Evolutionary conservation across 2,888 invertebrate species (phyloP).

Genomic region (Encarsia formosa): DNA sequence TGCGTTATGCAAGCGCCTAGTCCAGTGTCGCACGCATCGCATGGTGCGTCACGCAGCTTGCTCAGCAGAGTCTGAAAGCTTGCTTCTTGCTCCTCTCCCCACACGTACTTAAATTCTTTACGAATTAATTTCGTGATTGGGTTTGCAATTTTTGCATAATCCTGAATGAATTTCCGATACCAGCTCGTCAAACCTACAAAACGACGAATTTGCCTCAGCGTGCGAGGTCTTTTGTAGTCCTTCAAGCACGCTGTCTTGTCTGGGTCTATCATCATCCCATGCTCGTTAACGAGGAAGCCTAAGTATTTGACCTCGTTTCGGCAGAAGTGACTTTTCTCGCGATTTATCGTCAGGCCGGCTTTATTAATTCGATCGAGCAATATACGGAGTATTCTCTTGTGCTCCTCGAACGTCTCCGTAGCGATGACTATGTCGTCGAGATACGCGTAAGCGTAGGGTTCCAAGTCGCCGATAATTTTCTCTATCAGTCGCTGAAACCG

Average conservation of each 20-base stretch:
- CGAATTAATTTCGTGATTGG: constrained; percentile 20
- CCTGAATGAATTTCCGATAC: constrained; percentile 35
- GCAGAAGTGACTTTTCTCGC: constrained; percentile 29
- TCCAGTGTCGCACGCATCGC: constrained; percentile 14
- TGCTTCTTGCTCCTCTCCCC: constrained; percentile 5
- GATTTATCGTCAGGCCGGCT: constrained; percentile 21
- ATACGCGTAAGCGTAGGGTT: constrained; percentile 23
- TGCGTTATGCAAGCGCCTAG: constrained; percentile 23
- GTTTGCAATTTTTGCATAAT: constrained; percentile 28
- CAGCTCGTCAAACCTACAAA: constrained; percentile 30
- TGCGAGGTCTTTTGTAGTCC: constrained; percentile 30
- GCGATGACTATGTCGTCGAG: constrained; percentile 29
- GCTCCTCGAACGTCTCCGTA: constrained; percentile 27
- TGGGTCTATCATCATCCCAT: neutral
- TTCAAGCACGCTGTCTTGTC: constrained; percentile 10
- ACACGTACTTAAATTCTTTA: neutral
- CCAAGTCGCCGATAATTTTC: constrained; percentile 29
- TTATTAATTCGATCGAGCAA: constrained; percentile 13
- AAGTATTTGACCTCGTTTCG: constrained; percentile 26
- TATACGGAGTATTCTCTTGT: constrained; percentile 9
- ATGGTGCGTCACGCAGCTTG: constrained; percentile 11
- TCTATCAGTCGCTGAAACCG: constrained; percentile 31
- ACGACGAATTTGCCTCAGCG: neutral
- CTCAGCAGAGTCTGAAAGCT: constrained; percentile 11
- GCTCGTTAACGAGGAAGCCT: neutral